Conservation (phyloP, 2,797 vertebrate genomes). For the Novumbra hubbsi region DNA sequence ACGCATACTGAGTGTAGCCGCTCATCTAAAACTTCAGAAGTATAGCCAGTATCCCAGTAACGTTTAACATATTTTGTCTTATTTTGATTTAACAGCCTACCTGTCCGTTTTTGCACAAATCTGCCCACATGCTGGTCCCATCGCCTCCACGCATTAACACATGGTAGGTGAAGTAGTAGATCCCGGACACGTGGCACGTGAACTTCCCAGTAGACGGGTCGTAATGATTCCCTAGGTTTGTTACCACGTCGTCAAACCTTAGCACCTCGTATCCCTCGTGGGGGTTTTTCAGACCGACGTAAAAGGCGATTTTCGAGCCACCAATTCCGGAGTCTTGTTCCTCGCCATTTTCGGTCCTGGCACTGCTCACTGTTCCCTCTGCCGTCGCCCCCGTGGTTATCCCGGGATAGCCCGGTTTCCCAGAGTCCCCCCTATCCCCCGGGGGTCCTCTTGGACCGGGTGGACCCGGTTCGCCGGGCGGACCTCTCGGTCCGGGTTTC, state of each 20-base stretch:
- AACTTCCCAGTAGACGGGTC: slow-evolving; percentile 88
- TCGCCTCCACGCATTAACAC: slow-evolving; percentile 92
- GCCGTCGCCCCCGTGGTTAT: slow-evolving; percentile 65
- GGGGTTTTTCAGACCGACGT: slow-evolving; percentile 90
- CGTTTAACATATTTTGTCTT: neutral
- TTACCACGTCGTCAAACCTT: slow-evolving; percentile 91
- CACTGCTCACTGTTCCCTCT: neutral
- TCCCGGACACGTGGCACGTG: slow-evolving; percentile 89
- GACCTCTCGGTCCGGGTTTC: slow-evolving; percentile 83
- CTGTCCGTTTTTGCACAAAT: slow-evolving; percentile 94
- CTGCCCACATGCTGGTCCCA: slow-evolving; percentile 95
- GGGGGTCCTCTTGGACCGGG: slow-evolving; percentile 84
- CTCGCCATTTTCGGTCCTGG: slow-evolving; percentile 70
- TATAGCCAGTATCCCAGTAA: neutral
- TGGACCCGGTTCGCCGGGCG: slow-evolving; percentile 83
- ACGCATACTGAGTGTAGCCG: neutral
- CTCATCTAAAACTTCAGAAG: neutral
- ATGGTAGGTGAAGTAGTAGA: slow-evolving; percentile 92
- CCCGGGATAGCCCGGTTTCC: slow-evolving; percentile 71
- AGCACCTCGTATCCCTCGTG: slow-evolving; percentile 93
- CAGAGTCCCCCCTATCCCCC: slow-evolving; percentile 76
- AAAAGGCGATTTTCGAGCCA: slow-evolving; percentile 86
- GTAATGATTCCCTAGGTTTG: slow-evolving; percentile 90
- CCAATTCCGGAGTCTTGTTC: slow-evolving; percentile 68
- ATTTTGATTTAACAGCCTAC: slow-evolving; percentile 53